phyloP scores from a whole-genome alignment of 2,888 invertebrate species.

The Melikaiella ostensackeni region DNA sequence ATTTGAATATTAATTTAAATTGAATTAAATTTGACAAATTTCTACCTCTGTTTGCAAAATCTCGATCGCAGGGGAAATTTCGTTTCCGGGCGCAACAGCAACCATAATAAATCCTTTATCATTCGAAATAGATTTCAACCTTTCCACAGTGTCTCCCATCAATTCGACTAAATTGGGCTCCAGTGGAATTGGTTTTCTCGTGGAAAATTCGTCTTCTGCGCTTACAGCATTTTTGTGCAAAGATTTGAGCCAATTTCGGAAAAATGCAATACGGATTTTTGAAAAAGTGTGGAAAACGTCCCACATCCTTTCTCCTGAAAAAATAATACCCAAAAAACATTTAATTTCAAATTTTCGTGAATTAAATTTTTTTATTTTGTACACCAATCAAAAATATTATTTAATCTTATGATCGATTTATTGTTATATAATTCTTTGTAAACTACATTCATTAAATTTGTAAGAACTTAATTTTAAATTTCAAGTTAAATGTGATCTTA shows the following conservation, averaged over 20 bases:
- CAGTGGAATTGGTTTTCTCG: not conserved
- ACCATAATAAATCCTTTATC: conserved; percentile 64
- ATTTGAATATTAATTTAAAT: not conserved
- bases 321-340: not conserved
- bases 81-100: conserved; percentile 51
- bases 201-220: not conserved
- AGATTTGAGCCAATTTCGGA: conserved; percentile 62
- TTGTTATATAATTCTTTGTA: no score
- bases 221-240: conserved; percentile 40
- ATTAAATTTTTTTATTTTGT: no score
- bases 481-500: no score
- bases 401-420: no score
- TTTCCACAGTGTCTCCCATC: conserved; percentile 55
- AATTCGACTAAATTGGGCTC: conserved; percentile 44
- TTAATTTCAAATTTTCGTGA: no score
- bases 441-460: no score
- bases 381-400: no score
- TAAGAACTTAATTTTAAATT: no score
- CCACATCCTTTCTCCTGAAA: conserved; percentile 48
- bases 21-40: not conserved
- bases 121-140: conserved; percentile 55
- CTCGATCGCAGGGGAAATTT: conserved; percentile 53
- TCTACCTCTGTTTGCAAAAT: conserved; percentile 59
- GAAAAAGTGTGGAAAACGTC: conserved; percentile 63
- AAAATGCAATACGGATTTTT: conserved; percentile 60